A percentile compares a stretch with the other conserved stretches of the same genome.
Conservation (phyloP, 2,888 invertebrate genomes). For the Thymelicus lineola region DNA sequence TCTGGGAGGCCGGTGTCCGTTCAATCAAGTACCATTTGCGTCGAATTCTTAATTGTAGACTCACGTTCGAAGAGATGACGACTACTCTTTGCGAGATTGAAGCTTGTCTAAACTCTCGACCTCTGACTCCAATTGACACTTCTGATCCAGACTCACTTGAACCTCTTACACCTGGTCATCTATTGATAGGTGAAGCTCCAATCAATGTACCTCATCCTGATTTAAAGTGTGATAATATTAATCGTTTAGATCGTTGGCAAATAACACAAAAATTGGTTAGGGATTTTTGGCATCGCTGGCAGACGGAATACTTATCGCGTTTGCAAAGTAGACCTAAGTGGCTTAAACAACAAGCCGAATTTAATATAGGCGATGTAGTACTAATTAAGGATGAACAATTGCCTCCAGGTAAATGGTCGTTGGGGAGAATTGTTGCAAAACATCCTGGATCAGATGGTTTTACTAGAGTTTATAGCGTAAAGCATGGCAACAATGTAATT, state of each 20-base stretch:
- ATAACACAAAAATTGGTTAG: constrained; percentile 16
- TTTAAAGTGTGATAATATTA: background rate
- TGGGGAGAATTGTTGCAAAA: constrained; percentile 2
- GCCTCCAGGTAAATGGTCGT: constrained; percentile 7
- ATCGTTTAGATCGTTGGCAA: constrained; percentile 22
- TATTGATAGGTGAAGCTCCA: constrained; percentile 20
- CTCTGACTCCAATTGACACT: constrained; percentile 10
- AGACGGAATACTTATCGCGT: constrained; percentile 10
- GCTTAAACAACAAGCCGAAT: constrained; percentile 6
- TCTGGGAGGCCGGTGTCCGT: too few species aligned
- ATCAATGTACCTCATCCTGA: constrained; percentile 7
- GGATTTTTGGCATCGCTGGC: constrained; percentile 24
- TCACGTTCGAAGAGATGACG: constrained; percentile 9
- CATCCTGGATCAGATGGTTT: constrained; percentile 3
- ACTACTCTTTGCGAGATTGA: constrained; percentile 5
- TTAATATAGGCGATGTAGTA: constrained; percentile 7
- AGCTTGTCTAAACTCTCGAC: constrained; percentile 6
- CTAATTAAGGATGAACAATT: constrained; percentile 6
- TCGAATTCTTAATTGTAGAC: background rate
- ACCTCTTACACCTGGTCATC: constrained; percentile 14
- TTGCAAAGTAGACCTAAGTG: constrained; percentile 15
- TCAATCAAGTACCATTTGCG: constrained; percentile 11
- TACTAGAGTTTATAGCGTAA: constrained; percentile 8
- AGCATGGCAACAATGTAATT: background rate
- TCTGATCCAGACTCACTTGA: constrained; percentile 2